Conservation (phyloP, 2,888 invertebrate genomes). For the Mantis religiosa region DNA sequence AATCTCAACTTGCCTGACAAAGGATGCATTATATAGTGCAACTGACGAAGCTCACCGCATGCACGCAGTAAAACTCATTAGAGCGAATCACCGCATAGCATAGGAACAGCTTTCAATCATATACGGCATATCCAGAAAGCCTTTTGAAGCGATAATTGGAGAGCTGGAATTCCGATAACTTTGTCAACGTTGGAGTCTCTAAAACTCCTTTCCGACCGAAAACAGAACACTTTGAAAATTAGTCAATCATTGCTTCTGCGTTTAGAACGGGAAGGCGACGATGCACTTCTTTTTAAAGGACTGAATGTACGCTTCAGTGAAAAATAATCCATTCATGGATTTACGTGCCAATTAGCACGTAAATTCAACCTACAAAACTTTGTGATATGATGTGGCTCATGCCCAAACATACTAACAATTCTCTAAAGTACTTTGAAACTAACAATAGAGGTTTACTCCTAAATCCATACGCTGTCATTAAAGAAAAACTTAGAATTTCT, state of each 20-base stretch:
- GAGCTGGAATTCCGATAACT: neutral
- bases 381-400: too few relatives aligned
- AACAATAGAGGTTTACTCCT: too few relatives aligned
- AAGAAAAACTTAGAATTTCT: too few relatives aligned
- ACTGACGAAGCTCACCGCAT: neutral
- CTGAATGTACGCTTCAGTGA: too few relatives aligned
- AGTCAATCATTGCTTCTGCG: neutral
- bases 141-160: neutral
- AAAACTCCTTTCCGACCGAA: neutral
- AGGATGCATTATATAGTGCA: neutral
- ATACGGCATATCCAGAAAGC: neutral
- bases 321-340: too few relatives aligned
- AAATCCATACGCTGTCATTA: too few relatives aligned
- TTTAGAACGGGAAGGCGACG: neutral
- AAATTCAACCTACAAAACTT: too few relatives aligned
- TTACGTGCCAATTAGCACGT: too few relatives aligned
- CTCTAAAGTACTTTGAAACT: too few relatives aligned
- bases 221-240: neutral
- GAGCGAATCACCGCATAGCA: neutral
- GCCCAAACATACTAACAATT: too few relatives aligned
- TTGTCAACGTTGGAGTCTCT: neutral
- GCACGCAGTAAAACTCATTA: neutral
- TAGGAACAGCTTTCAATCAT: neutral
- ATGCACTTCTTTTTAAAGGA: too few relatives aligned
- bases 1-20: neutral